Conservation (phyloP, 2,888 invertebrate genomes). For the Horisme vitalbata region DNA sequence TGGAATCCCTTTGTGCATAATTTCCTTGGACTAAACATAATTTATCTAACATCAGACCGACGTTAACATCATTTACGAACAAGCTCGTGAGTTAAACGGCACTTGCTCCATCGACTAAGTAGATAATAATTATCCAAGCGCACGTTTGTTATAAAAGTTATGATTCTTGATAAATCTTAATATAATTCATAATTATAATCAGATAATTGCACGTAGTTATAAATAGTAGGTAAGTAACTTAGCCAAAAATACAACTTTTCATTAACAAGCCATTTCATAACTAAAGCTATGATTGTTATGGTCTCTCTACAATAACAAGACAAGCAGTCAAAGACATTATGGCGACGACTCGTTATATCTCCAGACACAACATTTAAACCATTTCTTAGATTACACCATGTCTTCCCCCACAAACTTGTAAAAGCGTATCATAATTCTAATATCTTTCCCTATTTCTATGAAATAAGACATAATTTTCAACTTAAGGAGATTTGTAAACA, state of each 20-base stretch:
- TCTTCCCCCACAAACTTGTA: constrained; percentile 16
- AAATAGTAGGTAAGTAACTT: too few relatives aligned
- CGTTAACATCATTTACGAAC: constrained; percentile 4
- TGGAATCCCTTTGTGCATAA: constrained; percentile 35
- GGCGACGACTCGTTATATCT: constrained; percentile 28
- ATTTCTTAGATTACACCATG: constrained; percentile 30
- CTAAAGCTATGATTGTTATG: background rate
- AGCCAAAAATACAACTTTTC: background rate
- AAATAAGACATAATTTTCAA: too few relatives aligned
- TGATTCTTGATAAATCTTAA: too few relatives aligned
- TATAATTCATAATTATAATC: too few relatives aligned
- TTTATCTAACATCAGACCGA: constrained; percentile 22
- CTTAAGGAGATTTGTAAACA: constrained; percentile 13
- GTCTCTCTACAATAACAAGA: constrained; percentile 17
- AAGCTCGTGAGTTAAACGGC: constrained; percentile 3
- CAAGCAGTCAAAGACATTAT: constrained; percentile 30
- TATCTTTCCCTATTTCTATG: too few relatives aligned
- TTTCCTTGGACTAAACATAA: constrained; percentile 24
- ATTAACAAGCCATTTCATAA: background rate
- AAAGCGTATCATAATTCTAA: background rate
- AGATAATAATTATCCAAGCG: too few relatives aligned
- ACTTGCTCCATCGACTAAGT: too few relatives aligned
- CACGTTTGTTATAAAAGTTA: too few relatives aligned
- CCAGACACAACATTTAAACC: constrained; percentile 33
- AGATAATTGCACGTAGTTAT: too few relatives aligned